phyloP scores from a whole-genome alignment of 1,140 invertebrate species.

The Drosophila simulans region DNA sequence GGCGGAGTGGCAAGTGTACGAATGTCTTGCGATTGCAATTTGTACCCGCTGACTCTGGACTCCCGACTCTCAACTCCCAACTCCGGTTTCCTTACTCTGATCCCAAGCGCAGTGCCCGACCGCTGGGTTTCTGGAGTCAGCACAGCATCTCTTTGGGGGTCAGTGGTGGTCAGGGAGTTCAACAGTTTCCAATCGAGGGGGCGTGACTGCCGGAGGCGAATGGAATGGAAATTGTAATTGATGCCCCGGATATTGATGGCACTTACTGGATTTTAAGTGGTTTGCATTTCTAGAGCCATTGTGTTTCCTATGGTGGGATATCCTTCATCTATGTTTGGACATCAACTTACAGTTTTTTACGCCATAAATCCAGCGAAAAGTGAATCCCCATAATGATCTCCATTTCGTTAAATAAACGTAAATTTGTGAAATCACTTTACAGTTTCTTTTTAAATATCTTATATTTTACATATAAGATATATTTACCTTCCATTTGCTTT shows the following conservation, averaged over 20 bases:
- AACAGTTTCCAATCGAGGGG: conserved; percentile 62
- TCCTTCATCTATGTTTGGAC: too few species aligned
- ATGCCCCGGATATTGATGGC: conserved; percentile 35
- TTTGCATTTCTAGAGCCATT: conserved; percentile 10
- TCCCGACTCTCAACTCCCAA: not conserved
- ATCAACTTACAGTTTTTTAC: not conserved
- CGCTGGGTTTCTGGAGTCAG: conserved; percentile 28
- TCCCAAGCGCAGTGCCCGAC: conserved; percentile 6
- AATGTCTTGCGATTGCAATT: conserved; percentile 78
- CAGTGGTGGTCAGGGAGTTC: conserved; percentile 50
- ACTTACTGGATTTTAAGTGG: conserved; percentile 33
- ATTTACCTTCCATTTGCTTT: not conserved
- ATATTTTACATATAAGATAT: too few species aligned
- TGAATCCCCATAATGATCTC: too few species aligned
- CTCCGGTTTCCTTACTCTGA: conserved; percentile 3
- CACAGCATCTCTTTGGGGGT: conserved; percentile 44
- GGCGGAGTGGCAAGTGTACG: conserved; percentile 58
- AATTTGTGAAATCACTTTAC: too few species aligned
- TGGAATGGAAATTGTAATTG: conserved; percentile 45
- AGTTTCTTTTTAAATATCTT: too few species aligned
- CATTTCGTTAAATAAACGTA: too few species aligned
- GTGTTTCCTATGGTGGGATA: not conserved
- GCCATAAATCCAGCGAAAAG: not conserved
- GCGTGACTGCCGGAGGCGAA: conserved; percentile 38
- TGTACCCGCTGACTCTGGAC: conserved; percentile 53